Base-by-base conservation (phyloP, 2,888 invertebrate species). In the Andricus curvator region DNA sequence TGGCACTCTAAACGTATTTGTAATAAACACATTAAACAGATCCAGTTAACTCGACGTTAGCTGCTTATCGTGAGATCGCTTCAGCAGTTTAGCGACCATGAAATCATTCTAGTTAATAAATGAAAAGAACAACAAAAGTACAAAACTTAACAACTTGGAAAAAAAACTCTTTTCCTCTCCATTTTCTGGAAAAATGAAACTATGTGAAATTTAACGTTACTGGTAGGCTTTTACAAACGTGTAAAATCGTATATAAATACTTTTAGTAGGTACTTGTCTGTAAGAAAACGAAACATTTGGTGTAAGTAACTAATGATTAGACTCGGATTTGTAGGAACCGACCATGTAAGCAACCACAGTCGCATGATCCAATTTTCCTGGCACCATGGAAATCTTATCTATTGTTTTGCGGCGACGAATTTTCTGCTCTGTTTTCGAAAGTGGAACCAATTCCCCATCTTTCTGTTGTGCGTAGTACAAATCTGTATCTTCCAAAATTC, bases 281-380 rank as follows among this genome's bases (percentile, higher is more conserved):
- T 33, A 74, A 56, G 74, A 56, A 74, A 74, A 74, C n/a, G 37
- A 70, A 70, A 33, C n/a, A 74, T 74, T 74, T 74, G 56, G 56
- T 51, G 74, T 74, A 74, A 33, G 74, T 74, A 74, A 74, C 74
- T 77, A 81, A 41, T 82, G 82, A 81, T 82, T 84, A 78, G 65
- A 44, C n/a, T 74, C 76, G 37, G 37, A 77, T 51, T 78, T 44
- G 70, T 83, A 51, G 64, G 88, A 85, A 68, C 96, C 96, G 60
- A 97, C 96, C 84, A 96, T 95, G 90, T 96, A 97, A 2, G 97
- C 97, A 76, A 97, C 96, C 29, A 97, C 96, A 6, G 96, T 96
- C 33, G 98, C 98, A 93, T 98, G 98, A 93, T 98, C 98, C 85
- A 98, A 93, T 92, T 98, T 98, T 2, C 98, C 98, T 0, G 98